phyloP scores from a whole-genome alignment of 2,797 vertebrate species.

The Phrynocephalus guinanensis region DNA sequence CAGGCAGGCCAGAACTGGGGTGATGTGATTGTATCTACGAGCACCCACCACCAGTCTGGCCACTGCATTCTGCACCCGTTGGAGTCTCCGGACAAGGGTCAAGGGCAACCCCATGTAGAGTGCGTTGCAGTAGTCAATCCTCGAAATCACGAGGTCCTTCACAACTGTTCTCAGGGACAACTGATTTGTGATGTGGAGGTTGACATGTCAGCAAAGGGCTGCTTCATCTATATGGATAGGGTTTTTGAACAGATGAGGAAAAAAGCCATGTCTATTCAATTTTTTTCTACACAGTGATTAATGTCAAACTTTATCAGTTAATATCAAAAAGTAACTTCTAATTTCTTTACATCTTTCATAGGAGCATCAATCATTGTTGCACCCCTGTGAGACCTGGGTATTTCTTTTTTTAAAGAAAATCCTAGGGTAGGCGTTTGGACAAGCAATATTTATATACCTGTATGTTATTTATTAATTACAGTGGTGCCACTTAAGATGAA shows the following conservation, averaged over 20 bases:
- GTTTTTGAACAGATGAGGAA: neutral
- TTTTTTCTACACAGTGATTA: neutral
- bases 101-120: no score
- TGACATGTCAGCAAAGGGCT: neutral
- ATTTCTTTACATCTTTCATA: neutral
- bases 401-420: neutral
- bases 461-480: neutral
- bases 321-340: neutral
- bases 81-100: no score
- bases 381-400: neutral
- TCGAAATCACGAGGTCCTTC: no score
- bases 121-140: no score
- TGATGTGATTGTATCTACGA: no score
- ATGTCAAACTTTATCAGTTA: neutral
- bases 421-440: no score
- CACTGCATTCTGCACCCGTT: no score
- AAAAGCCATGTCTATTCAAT: neutral
- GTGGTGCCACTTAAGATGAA: no score
- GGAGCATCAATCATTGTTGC: neutral
- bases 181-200: neutral
- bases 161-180: neutral
- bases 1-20: no score
- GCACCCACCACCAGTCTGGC: no score
- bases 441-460: neutral
- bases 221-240: neutral